Evolutionary conservation across 1,140 invertebrate genomes (phyloP), one percentile per base, ranked within the genome.

Genomic region (Drosophila mauritiana): DNA sequence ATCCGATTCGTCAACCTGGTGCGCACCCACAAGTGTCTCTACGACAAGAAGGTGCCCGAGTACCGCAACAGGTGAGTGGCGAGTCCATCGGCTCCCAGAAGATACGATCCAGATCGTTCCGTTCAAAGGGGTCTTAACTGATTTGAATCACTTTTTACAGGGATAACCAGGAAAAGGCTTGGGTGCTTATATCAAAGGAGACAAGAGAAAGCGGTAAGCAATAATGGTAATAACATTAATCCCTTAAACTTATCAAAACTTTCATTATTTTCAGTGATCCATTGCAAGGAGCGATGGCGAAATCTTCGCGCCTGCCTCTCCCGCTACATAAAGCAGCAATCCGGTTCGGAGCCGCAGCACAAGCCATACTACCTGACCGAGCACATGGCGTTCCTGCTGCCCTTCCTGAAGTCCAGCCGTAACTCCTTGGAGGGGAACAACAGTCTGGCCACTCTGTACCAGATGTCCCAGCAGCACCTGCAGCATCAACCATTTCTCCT

Each of bases 311-410:
- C 90, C 20, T 92, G 91, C 46, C 77, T 92, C 6, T 92, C 90
- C 10, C 83, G 92, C 7, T 91, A 92, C 51, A 91, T 92, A 31
- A 92, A 92, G 36, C 90, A 91, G 36, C 88, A 90, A 27, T 88
- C 77, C 39, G 83, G 82, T 20, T 77, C 84, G 4, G 90, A 91
- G 49, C 85, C 90, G 4, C 81, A 86, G 42, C 91, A 92, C 62
- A 92, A 92, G n/a, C 92, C 92, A 5, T 92, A 92, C 42, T 92
- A 92, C 63, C 63, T 92, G 15, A 90, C 92, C 36, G 91, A 92
- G 54, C 89, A 92, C 51, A 92, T 92, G 91, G 78, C 91, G 10
- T 92, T 92, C 54, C 58, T 92, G 12, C 49, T 92, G 43, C 92
- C 92, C 10, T 92, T 91, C 25, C 91, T 91, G 1, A 92, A 92